These are phyloP conservation scores for Vesta saturnalis DNA, from an alignment of 2,888 invertebrate genomes.

Conservation along the genomic window DNA sequence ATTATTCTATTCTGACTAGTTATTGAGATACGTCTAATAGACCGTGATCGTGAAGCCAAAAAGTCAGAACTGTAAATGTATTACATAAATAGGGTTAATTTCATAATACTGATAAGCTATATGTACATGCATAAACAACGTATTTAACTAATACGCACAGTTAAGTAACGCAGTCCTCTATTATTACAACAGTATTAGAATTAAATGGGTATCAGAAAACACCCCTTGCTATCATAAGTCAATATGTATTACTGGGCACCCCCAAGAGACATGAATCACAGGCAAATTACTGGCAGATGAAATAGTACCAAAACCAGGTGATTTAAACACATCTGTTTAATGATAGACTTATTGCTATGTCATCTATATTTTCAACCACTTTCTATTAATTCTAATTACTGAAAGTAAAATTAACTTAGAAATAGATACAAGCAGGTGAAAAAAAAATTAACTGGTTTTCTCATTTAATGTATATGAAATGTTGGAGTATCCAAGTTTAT, in stretches of 20 bases:
- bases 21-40: no score
- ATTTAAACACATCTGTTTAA: conserved; percentile 36
- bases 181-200: conserved; percentile 41
- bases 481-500: conserved; percentile 30
- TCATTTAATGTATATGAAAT: conserved; percentile 22
- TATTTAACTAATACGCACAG: neutral
- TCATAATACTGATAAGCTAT: neutral
- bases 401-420: no score
- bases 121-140: neutral
- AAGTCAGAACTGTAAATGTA: no score
- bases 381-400: no score
- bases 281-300: conserved; percentile 55
- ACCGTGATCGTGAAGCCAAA: no score
- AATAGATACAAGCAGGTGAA: neutral
- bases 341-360: neutral
- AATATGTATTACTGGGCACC: conserved; percentile 44
- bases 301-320: conserved; percentile 41
- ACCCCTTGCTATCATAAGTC: conserved; percentile 42
- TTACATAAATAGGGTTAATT: no score
- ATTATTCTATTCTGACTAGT: no score
- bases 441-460: conserved; percentile 17
- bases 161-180: conserved; percentile 9
- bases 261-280: conserved; percentile 54
- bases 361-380: neutral
- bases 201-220: conserved; percentile 41